Evolutionary conservation across 1,140 invertebrate genomes (phyloP), one percentile per base, ranked within the genome.

Genomic region (Elymnias hypermnestra): DNA sequence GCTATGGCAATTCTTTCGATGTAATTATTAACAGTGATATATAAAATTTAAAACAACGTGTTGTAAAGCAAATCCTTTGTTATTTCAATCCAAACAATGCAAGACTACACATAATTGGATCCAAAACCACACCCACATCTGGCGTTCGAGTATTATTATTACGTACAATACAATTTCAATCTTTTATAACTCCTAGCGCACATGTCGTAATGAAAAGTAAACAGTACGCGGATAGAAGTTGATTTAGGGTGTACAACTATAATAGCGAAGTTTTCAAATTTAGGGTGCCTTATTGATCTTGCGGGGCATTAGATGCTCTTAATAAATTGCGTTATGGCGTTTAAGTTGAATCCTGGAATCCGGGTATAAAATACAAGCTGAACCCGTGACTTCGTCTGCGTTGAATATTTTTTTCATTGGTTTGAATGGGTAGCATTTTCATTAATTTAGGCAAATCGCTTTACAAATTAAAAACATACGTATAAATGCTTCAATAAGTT

Each of bases 191-290:
- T 15, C 17, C 21, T 15, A 12, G 5, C 38, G 13, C 46, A 49
- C 38, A 41, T 41, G 37, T 33, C 41, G 36, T 53, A 53, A 53
- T 53, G 50, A 52, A 52, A 52, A 52, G 45, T 45, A 52, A 45
- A 52, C 49, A 52, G 42, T 18, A 15, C 10, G 21, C 12, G 36
- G 31, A 47, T 40, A 36, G 19, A 28, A 50, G 31, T 52, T 52
- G 31, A 23, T 44, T 44, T 52, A 43, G 48, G 48, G 35, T 42
- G 28, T 23, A 43, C 18, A 46, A 21, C 12, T 35, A 36, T 44
- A 10, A 38, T 46, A 17, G 12, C 14, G 31, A 5, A 35, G 15
- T 17, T 17, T 17, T 17, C 14, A 21, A 6, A 21, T 21, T 21
- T 5, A 15, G 18, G 35, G 35, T 14, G 17, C 14, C 17, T 9